Conservation (phyloP, 2,888 invertebrate species). For the Balanococcus diminutus region DNA sequence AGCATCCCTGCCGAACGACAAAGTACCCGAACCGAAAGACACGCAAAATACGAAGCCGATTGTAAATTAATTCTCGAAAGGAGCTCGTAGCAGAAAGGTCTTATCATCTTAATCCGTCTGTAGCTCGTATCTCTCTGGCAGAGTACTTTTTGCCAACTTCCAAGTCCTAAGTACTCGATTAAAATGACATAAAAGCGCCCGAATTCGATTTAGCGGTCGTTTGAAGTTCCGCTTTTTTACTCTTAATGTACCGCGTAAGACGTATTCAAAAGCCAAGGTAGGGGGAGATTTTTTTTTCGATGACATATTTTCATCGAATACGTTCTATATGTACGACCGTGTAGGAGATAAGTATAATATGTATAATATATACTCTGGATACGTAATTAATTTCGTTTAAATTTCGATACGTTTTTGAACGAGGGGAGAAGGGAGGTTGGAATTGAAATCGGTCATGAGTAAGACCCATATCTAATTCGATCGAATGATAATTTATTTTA, state of each 20-base stretch:
- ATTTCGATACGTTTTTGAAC: not conserved
- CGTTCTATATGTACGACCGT: no score
- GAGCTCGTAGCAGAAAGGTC: not conserved
- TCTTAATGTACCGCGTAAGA: not conserved
- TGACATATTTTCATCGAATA: not conserved
- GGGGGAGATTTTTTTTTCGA: not conserved
- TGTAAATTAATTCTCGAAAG: not conserved
- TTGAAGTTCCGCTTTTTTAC: not conserved
- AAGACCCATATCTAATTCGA: no score
- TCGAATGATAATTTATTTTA: no score
- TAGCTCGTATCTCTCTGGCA: not conserved
- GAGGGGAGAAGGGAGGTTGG: no score
- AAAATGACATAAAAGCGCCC: not conserved
- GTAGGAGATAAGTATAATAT: no score
- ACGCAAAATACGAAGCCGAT: not conserved
- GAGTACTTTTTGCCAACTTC: not conserved
- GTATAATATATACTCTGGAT: not conserved
- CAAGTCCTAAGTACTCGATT: not conserved
- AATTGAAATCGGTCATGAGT: no score
- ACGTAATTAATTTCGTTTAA: not conserved
- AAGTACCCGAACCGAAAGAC: not conserved
- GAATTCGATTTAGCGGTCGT: not conserved
- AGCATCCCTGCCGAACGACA: not conserved
- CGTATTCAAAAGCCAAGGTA: not conserved
- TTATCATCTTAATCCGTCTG: not conserved